Percentiles rank a stretch among this genome's conserved stretches.
Evolutionary conservation across 2,113 vertebrate species (phyloP).

Genomic region (Taurulus bubalis): DNA sequence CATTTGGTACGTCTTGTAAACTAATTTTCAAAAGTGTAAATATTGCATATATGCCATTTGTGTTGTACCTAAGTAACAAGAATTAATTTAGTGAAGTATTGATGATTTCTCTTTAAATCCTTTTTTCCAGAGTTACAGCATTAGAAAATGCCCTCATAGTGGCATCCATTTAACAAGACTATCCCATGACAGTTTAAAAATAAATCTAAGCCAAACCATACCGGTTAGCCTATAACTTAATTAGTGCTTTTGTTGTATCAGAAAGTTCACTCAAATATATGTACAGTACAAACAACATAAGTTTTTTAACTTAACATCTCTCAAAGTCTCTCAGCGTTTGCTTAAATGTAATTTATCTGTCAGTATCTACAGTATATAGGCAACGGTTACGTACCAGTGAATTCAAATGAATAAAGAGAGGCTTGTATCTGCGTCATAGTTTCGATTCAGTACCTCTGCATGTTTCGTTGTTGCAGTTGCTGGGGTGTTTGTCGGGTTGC

Average conservation of each 20-base stretch:
- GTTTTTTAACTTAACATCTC: conserved; percentile 83
- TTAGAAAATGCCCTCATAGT: conserved; percentile 85
- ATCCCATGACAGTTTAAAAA: conserved; percentile 70
- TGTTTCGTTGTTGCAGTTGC: conserved; percentile 39
- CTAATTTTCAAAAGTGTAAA: conserved; percentile 93
- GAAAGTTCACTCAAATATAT: conserved; percentile 79
- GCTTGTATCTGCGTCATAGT: conserved; percentile 57
- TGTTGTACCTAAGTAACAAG: conserved; percentile 91
- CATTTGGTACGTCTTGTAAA: conserved; percentile 99
- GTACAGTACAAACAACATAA: conserved; percentile 82
- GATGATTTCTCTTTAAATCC: conserved; percentile 74
- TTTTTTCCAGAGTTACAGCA: conserved; percentile 80
- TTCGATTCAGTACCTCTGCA: conserved; percentile 53
- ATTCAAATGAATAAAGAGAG: conserved; percentile 75
- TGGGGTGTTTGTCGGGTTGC: conserved; percentile 44
- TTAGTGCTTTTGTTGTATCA: conserved; percentile 83
- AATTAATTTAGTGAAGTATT: conserved; percentile 81
- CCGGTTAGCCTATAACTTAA: conserved; percentile 84
- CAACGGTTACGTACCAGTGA: conserved; percentile 79
- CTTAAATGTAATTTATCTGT: conserved; percentile 71
- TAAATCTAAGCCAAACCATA: conserved; percentile 75
- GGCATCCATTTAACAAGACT: conserved; percentile 80
- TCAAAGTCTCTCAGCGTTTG: conserved; percentile 64
- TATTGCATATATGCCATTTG: conserved; percentile 99
- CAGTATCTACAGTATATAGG: conserved; percentile 79